Base-by-base conservation (phyloP, 2,888 invertebrate species). In the Sinodicranocentrus sp. region DNA sequence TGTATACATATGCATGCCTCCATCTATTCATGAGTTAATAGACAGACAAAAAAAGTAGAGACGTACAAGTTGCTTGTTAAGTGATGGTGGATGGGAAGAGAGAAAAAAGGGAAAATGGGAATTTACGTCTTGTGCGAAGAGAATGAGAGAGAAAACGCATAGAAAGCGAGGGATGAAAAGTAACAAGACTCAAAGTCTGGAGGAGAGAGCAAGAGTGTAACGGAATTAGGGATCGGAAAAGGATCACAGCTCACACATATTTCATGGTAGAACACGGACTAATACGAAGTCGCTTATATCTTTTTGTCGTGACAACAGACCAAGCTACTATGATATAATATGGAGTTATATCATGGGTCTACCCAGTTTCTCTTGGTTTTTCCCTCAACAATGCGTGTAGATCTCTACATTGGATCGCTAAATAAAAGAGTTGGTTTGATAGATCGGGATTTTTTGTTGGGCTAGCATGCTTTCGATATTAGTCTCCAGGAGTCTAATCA, bases 401-500 rank as follows among this genome's bases (percentile, higher is more conserved):
- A 52, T 28, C 39, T 13, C 39, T 52, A 15, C 52, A 28, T 19
- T 63, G 61, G 5, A 57, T 21, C 19, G 54, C 17, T 52, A 72
- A 75, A 28, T 44, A 75, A 13, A 75, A 57, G 23, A 33, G 52
- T 44, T 43, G 25, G 70, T 86, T 86, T 87, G 87, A 87, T 85
- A 85, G 83, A 87, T 87, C 83, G 82, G 71, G 73, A 61, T 85
- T 82, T 87, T 87, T 85, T 85, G 83, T 63, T 59, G 44, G 54
- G 26, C 54, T 73, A 54, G 61, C 80, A 75, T 86, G 84, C 79
- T 86, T 85, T 84, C 76, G 84, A 87, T 87, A 86, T 85, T 85
- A 78, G 85, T 85, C 84, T 73, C 63, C 63, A 61, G 28, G 5
- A 65, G 48, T 73, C 85, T 87, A 87, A 87, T 87, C 87, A 87